Base-by-base conservation (phyloP, 2,888 invertebrate species). In the Brenthis daphne region DNA sequence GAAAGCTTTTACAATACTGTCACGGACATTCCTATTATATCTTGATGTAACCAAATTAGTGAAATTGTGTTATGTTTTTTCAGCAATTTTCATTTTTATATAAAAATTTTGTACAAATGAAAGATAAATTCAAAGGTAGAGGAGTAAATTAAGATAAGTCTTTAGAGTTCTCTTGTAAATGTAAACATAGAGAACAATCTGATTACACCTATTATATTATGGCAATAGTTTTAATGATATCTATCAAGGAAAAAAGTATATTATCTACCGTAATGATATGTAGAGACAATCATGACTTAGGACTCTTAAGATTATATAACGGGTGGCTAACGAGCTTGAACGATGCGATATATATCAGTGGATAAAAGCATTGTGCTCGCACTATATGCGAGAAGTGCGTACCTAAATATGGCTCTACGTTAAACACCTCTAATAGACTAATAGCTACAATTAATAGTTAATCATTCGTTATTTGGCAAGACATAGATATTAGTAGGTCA, bases 1-100 rank as follows among this genome's bases (percentile, higher is more conserved):
- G 86, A 92, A 92, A 92, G 92, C 92, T 92, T 92, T 92, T 87
- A 91, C 87, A 90, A 86, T 90, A 85, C 88, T 88, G 86, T 85
- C 86, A 83, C 84, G 77, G 75, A 77, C 74, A 75, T 79, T 77
- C 80, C 78, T 83, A 85, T 87, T 86, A 86, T 88, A 88, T 87
- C 86, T 80, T 77, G 75, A 75, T 79, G 77, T 80, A 82, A 79
- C 81, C 81, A 82, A 88, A 88, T 88, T 89, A 87, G 80, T 78
- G 71, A 68, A 71, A 74, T 75, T 75, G 71, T 72, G 75, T 76
- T 77, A 14, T 54, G 43, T 51, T 53, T 63, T 51, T 63, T 6
- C 20, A 29, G 50, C n/a, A 60, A 33, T 33, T 50, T 6, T n/a
- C 12, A 29, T 50, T 50, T 60, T 29, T 29, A 60, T 50, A 50